phyloP scores from a whole-genome alignment of 1,140 invertebrate species.

The Steinernema khuongi region DNA sequence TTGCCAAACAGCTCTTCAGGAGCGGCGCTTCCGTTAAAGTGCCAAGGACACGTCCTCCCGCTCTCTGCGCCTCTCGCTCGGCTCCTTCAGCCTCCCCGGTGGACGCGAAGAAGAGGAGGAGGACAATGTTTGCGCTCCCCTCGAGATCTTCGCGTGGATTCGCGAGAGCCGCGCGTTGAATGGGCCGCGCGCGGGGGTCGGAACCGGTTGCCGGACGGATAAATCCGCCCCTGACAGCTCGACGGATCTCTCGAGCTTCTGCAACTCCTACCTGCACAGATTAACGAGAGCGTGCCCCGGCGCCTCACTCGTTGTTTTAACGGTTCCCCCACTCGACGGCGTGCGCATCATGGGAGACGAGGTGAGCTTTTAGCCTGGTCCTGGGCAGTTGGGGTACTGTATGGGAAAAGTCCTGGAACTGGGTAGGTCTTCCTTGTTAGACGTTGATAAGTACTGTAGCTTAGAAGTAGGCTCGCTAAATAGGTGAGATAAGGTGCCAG shows the following conservation, averaged over 20 bases:
- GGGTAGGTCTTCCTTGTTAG: too few relatives aligned
- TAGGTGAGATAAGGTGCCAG: too few relatives aligned
- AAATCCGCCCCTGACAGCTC: slow-evolving; percentile 5
- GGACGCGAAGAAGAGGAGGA: neutral
- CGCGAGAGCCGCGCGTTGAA: neutral
- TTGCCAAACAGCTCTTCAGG: neutral
- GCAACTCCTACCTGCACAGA: slow-evolving; percentile 21
- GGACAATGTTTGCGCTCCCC: slow-evolving; percentile 1
- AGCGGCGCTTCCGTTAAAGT: neutral
- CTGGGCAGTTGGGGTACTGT: too few relatives aligned
- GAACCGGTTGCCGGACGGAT: neutral
- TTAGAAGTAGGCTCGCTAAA: too few relatives aligned
- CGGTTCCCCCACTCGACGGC: neutral
- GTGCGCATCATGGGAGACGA: slow-evolving; percentile 21
- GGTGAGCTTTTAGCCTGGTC: slow-evolving; percentile 22
- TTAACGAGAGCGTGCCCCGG: slow-evolving; percentile 19
- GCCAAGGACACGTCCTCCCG: slow-evolving; percentile 13
- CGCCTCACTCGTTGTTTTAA: slow-evolving; percentile 7
- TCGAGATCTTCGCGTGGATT: slow-evolving; percentile 20
- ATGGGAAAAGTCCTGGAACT: too few relatives aligned
- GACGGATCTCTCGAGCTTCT: neutral
- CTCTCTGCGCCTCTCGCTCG: neutral
- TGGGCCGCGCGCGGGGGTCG: neutral
- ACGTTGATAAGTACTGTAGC: too few relatives aligned
- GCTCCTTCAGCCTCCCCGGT: neutral